Evolutionary conservation across 2,888 invertebrate species (phyloP).

Genomic region (Parelbella ahira): DNA sequence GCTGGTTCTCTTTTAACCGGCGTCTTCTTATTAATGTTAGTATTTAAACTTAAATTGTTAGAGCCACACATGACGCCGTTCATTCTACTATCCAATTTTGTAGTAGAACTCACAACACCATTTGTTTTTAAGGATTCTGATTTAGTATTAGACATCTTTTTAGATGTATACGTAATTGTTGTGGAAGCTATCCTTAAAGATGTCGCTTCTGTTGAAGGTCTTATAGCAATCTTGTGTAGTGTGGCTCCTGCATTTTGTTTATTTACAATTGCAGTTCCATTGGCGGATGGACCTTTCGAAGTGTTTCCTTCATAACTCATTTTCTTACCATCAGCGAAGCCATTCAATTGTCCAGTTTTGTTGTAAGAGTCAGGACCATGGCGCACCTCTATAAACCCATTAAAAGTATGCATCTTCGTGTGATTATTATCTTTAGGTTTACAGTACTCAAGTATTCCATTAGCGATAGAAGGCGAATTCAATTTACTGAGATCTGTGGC

Average conservation of each 20-base stretch:
- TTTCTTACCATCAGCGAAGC: conserved; percentile 53
- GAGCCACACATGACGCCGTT: conserved; percentile 73
- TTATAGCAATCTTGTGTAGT: conserved; percentile 54
- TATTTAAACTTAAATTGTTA: conserved; percentile 63
- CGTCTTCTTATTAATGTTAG: conserved; percentile 45
- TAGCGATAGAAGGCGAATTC: conserved; percentile 39
- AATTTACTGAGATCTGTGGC: conserved; percentile 49
- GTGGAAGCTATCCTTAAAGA: conserved; percentile 51
- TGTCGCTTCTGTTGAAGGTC: conserved; percentile 45
- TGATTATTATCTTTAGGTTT: conserved; percentile 52
- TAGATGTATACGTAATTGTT: conserved; percentile 45
- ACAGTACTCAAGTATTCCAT: conserved; percentile 52
- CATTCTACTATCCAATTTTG: conserved; percentile 70
- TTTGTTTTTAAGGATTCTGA: conserved; percentile 51
- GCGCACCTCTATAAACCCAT: conserved; percentile 63
- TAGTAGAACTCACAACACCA: conserved; percentile 67
- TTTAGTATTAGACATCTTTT: conserved; percentile 46
- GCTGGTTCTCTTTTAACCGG: conserved; percentile 52
- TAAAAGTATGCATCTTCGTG: conserved; percentile 48
- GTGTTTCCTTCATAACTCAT: conserved; percentile 30
- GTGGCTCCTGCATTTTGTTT: conserved; percentile 40
- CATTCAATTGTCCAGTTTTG: conserved; percentile 53
- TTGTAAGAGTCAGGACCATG: conserved; percentile 47
- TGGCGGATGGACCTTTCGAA: conserved; percentile 60
- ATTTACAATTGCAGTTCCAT: conserved; percentile 40